These are phyloP conservation scores for Eristalinus sepulchralis DNA, from an alignment of 2,888 invertebrate genomes.

Conservation along the genomic window DNA sequence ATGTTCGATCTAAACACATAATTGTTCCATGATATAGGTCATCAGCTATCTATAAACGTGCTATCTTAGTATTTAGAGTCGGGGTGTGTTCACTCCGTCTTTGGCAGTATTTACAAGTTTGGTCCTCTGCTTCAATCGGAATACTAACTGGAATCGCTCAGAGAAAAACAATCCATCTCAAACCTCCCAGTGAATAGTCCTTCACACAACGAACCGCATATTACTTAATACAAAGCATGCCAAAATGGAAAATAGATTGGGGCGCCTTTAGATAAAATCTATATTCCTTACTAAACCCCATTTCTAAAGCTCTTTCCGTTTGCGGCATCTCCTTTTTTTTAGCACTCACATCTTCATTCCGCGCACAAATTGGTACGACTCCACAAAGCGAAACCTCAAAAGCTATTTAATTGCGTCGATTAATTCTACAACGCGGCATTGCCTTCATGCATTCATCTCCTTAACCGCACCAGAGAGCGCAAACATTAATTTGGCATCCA, in stretches of 20 bases:
- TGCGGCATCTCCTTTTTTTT: background rate
- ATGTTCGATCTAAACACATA: no score
- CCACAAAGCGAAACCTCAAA: conserved; percentile 49
- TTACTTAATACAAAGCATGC: no score
- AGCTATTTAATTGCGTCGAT: conserved; percentile 46
- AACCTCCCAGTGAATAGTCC: no score
- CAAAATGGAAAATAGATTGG: background rate
- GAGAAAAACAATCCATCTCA: no score
- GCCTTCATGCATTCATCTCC: conserved; percentile 46
- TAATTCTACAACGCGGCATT: conserved; percentile 21
- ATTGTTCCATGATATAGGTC: no score
- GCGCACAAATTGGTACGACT: conserved; percentile 36
- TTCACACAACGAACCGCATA: no score
- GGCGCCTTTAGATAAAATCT: background rate
- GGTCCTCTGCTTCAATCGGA: no score
- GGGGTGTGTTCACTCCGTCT: no score
- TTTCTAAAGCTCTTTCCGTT: background rate
- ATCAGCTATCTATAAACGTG: no score
- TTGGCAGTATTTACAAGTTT: no score
- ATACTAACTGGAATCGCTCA: no score
- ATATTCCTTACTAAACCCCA: background rate
- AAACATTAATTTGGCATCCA: conserved; percentile 36
- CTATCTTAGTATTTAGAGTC: no score
- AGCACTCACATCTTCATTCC: conserved; percentile 40
- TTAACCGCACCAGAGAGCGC: conserved; percentile 45